Conservation (phyloP, 2,113 vertebrate species). For the Semnopithecus entellus region DNA sequence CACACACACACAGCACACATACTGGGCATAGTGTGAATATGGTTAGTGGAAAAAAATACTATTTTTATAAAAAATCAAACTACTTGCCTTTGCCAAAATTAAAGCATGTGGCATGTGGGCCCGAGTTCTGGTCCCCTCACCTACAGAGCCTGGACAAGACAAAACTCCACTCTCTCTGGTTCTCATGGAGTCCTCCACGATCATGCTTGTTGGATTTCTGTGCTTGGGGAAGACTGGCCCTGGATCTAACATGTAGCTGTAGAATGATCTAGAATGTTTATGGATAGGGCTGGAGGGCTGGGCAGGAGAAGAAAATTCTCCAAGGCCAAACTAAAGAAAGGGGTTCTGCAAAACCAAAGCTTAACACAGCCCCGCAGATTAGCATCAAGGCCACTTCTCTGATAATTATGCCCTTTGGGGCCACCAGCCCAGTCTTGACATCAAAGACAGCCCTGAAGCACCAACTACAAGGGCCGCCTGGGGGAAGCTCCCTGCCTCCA, state of each 20-base stretch:
- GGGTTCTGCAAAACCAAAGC: not conserved
- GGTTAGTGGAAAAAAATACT: not conserved
- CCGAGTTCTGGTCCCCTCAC: not conserved
- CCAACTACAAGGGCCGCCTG: not conserved
- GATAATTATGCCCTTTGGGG: slow-evolving; percentile 61
- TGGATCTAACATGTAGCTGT: not conserved
- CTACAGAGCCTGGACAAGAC: not conserved
- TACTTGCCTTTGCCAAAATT: slow-evolving; percentile 40
- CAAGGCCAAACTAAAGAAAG: not conserved
- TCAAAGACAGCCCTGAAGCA: slow-evolving; percentile 65
- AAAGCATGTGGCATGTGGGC: not conserved
- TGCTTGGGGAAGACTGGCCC: not conserved
- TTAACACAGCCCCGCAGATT: slow-evolving; percentile 26
- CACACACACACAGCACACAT: not conserved
- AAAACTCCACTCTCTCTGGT: not conserved
- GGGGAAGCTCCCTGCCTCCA: not conserved
- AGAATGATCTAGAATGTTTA: slow-evolving; percentile 55
- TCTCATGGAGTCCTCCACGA: not conserved
- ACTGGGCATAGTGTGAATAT: not conserved
- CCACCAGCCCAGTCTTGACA: slow-evolving; percentile 36
- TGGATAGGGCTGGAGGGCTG: not conserved
- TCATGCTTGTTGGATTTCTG: not conserved
- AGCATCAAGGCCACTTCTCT: slow-evolving; percentile 25
- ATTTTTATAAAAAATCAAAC: slow-evolving; percentile 17
- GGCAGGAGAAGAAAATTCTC: not conserved